phyloP scores from a whole-genome alignment of 1,140 invertebrate genomes.

The Venturia canescens region DNA sequence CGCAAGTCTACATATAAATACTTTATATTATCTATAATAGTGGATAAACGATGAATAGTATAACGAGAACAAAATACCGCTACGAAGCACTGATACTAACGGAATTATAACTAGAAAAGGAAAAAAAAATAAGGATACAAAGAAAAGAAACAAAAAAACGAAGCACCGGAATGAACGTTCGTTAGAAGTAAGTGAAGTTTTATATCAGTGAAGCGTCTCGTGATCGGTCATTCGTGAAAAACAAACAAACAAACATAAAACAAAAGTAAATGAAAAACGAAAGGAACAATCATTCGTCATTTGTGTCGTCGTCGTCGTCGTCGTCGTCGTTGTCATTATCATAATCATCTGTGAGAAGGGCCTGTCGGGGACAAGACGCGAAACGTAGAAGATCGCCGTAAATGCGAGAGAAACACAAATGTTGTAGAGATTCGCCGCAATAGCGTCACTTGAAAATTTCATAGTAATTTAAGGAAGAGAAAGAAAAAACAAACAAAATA shows the following conservation, averaged over 20 bases:
- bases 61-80: slow-evolving; percentile 68
- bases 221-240: slow-evolving; percentile 40
- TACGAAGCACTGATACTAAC: slow-evolving; percentile 69
- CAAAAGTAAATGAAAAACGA: slow-evolving; percentile 25
- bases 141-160: slow-evolving; percentile 64
- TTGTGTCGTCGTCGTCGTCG: slow-evolving; percentile 40
- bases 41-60: slow-evolving; percentile 55
- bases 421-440: slow-evolving; percentile 5
- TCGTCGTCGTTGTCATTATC: slow-evolving; percentile 40
- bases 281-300: slow-evolving; percentile 32
- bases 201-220: slow-evolving; percentile 74
- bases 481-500: not conserved
- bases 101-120: slow-evolving; percentile 60
- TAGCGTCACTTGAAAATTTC: slow-evolving; percentile 21
- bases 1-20: slow-evolving; percentile 74
- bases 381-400: not conserved
- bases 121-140: slow-evolving; percentile 54
- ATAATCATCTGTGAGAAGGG: slow-evolving; percentile 11
- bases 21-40: slow-evolving; percentile 65
- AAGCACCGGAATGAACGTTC: slow-evolving; percentile 66
- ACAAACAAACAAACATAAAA: slow-evolving; percentile 27
- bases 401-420: not conserved
- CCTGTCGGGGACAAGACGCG: not conserved
- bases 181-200: slow-evolving; percentile 74
- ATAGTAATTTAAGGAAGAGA: slow-evolving; percentile 25